Evolutionary conservation across 1,140 invertebrate genomes (phyloP).

Genomic region (Laupala kohalensis): DNA sequence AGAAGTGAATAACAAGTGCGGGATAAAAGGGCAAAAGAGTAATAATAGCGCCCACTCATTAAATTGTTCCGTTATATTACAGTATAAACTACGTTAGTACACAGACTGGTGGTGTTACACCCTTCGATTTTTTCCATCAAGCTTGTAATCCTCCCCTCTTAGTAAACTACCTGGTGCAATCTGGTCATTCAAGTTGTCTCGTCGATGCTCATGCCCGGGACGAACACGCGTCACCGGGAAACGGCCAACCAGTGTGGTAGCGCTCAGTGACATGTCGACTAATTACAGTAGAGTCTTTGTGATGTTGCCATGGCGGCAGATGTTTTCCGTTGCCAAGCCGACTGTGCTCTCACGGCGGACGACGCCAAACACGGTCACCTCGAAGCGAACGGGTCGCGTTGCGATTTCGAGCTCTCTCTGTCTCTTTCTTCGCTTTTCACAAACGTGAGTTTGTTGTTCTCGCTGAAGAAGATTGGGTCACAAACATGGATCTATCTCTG

Average conservation of each 20-base stretch:
- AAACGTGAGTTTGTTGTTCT: no score
- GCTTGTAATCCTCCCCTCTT: no score
- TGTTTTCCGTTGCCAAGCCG: neutral
- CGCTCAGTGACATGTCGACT: neutral
- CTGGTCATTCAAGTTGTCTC: neutral
- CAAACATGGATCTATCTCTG: neutral
- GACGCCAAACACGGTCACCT: no score
- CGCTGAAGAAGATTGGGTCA: neutral
- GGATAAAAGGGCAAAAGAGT: no score
- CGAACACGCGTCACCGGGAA: neutral
- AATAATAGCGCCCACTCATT: neutral
- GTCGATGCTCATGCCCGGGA: neutral
- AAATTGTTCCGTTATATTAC: neutral
- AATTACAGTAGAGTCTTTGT: neutral
- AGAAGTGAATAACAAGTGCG: no score
- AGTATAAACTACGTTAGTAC: neutral
- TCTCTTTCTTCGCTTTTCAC: no score
- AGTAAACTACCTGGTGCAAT: neutral
- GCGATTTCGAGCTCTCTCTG: no score
- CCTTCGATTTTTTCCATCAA: no score
- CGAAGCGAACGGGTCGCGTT: no score
- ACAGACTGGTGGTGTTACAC: no score
- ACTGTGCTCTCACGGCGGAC: neutral
- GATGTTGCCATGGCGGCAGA: neutral
- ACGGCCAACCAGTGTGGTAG: neutral